A percentile compares a stretch with the other conserved stretches of the same genome.
phyloP scores from a whole-genome alignment of 2,888 invertebrate species.

The Taphrorychus bicolor region DNA sequence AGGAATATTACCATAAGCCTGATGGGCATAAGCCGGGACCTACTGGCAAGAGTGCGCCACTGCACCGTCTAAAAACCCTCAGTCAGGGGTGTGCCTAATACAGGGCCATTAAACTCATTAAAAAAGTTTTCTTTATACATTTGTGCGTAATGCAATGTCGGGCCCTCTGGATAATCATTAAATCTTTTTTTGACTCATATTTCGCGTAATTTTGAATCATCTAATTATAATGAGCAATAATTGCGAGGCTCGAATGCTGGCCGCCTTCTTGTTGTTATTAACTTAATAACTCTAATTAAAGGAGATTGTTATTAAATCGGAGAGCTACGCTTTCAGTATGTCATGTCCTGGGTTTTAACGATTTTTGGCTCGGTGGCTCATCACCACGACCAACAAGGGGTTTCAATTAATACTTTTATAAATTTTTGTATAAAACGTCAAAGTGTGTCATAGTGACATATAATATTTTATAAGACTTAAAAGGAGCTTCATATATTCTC shows the following conservation, averaged over 20 bases:
- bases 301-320: conserved; percentile 32
- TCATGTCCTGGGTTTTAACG: not conserved
- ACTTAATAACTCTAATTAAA: conserved; percentile 40
- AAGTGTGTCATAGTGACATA: no score
- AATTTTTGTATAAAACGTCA: no score
- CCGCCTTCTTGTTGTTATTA: conserved; percentile 42
- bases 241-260: conserved; percentile 36
- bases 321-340: not conserved
- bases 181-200: conserved; percentile 37
- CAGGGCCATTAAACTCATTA: conserved; percentile 36
- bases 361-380: not conserved
- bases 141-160: conserved; percentile 23
- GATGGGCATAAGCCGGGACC: not conserved
- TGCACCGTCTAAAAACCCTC: not conserved
- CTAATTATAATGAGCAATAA: conserved; percentile 39
- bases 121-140: conserved; percentile 19
- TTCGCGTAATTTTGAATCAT: conserved; percentile 39
- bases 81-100: not conserved
- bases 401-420: no score
- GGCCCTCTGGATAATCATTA: conserved; percentile 37
- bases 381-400: no score
- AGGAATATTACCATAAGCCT: not conserved
- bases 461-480: no score
- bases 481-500: no score
- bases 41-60: not conserved